Conservation (phyloP, 2,113 vertebrate genomes). For the Cochlearius cochlearius region DNA sequence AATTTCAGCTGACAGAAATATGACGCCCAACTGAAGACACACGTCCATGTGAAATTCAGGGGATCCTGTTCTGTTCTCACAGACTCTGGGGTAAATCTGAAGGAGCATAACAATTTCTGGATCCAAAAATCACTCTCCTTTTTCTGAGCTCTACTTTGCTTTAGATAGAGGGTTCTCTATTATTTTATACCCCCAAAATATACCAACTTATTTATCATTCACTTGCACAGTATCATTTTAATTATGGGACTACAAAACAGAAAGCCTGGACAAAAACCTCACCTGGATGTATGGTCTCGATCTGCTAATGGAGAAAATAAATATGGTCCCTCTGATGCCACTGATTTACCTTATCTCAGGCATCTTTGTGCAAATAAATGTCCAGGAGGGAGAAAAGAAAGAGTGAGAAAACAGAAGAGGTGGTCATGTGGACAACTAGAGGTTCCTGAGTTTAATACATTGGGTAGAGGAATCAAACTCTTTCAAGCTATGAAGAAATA, state of each 20-base stretch:
- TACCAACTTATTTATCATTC: background rate
- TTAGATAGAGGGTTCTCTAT: background rate
- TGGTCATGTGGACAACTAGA: background rate
- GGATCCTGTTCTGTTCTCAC: background rate
- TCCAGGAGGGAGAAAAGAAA: background rate
- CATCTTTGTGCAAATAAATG: background rate
- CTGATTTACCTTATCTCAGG: background rate
- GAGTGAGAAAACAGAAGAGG: background rate
- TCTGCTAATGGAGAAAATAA: background rate
- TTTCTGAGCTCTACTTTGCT: background rate
- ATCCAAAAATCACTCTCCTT: background rate
- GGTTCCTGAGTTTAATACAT: background rate
- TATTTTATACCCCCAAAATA: background rate
- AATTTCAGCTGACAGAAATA: background rate
- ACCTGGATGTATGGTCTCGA: background rate
- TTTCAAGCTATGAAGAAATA: background rate
- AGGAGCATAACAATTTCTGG: background rate
- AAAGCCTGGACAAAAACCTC: background rate
- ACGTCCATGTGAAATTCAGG: background rate
- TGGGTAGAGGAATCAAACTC: background rate
- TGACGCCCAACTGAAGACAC: background rate
- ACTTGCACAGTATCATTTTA: background rate
- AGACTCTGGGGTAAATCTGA: background rate
- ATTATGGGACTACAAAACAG: background rate
- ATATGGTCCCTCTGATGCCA: background rate